These are phyloP conservation scores for Tribolium castaneum DNA, from an alignment of 1,140 invertebrate genomes.

Conservation along the genomic window DNA sequence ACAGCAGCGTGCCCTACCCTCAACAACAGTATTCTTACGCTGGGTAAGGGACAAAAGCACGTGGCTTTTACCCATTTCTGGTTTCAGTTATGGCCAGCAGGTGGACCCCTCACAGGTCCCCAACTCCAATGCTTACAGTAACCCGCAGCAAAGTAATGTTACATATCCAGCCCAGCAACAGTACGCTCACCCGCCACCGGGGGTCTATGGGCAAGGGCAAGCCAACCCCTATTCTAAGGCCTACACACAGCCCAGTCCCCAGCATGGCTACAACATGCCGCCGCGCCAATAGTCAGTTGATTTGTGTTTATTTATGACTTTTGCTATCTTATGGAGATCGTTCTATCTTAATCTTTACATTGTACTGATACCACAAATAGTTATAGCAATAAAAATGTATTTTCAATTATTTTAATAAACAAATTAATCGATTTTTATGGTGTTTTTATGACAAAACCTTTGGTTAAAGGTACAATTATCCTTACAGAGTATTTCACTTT, in stretches of 20 bases:
- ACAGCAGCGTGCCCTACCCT: slow-evolving; percentile 53
- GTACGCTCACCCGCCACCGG: slow-evolving; percentile 54
- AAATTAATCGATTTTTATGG: background rate
- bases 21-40: slow-evolving; percentile 56
- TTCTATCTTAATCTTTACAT: slow-evolving; percentile 32
- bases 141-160: slow-evolving; percentile 54
- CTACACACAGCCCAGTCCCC: slow-evolving; percentile 58
- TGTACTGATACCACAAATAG: slow-evolving; percentile 13
- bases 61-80: slow-evolving; percentile 7
- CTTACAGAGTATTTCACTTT: no score
- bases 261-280: slow-evolving; percentile 58
- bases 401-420: slow-evolving; percentile 32
- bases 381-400: slow-evolving; percentile 46
- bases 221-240: slow-evolving; percentile 61
- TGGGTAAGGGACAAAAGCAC: slow-evolving; percentile 13
- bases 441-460: background rate
- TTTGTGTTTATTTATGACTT: slow-evolving; percentile 32
- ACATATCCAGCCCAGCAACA: slow-evolving; percentile 56
- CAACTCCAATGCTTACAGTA: slow-evolving; percentile 56
- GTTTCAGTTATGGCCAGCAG: slow-evolving; percentile 55
- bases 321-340: slow-evolving; percentile 30
- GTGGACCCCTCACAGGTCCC: slow-evolving; percentile 58
- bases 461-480: no score
- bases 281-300: slow-evolving; percentile 55
- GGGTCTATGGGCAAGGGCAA: slow-evolving; percentile 54